Evolutionary conservation across 2,888 invertebrate species (phyloP), one percentile per base, ranked within the genome.

Genomic region (Argynnis bischoffii): DNA sequence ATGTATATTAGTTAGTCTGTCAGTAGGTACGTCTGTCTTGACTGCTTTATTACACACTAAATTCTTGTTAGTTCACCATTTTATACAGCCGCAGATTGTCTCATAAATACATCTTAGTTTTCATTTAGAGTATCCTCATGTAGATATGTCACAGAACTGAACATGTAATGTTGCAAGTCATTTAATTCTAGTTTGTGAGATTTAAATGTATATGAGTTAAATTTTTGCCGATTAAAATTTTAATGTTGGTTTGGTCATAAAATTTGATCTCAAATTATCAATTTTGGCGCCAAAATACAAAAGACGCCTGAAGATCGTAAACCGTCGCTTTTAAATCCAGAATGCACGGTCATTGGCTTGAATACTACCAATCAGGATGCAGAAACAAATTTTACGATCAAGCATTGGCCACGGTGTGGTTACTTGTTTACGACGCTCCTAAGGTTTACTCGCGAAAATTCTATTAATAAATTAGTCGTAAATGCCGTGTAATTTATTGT

Each of bases 381-480:
- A 79, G 83, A 82, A 86, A 84, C 86, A 82, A 86, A 88, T 88
- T 90, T 92, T 86, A 92, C 83, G 83, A 83, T 77, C 80, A 70
- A 73, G 83, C 85, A 89, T 90, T 90, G 90, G 90, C 79, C 82
- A 83, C 81, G 79, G 80, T 81, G 88, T 82, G 87, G 87, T 89
- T 83, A 86, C 87, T 86, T 87, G 87, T 91, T 91, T 91, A 92
- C 90, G 92, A 90, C 86, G 81, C 81, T 84, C 83, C 87, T 87
- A 86, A 91, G 90, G 90, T 88, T 88, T 82, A 85, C 86, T 87
- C 88, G 91, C 91, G 81, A 92, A 92, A 89, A 88, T 91, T 91
- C 92, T 92, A 92, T 90, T 92, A 92, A 90, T 92, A 92, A 90
- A 91, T 90, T 89, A 89, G 87, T 88, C 90, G 89, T 91, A 90